Conservation (phyloP, 1,140 invertebrate species). For the Microplitis mediator region DNA sequence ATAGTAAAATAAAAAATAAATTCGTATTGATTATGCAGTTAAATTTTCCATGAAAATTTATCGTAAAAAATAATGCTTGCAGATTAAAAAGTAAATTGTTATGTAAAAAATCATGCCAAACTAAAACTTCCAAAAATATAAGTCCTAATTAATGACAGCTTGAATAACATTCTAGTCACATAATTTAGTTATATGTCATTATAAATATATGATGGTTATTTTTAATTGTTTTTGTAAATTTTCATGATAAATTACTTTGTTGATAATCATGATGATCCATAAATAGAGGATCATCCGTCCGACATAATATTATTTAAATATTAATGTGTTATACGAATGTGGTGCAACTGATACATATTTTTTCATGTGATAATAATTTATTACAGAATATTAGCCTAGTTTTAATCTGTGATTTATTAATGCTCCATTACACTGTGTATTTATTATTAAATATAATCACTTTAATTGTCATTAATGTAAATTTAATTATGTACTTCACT, state of each 20-base stretch:
- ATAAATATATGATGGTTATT: background rate
- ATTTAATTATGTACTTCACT: background rate
- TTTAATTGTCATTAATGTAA: background rate
- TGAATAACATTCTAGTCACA: background rate
- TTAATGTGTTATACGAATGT: background rate
- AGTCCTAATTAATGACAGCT: background rate
- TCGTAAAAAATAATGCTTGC: background rate
- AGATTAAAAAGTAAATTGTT: background rate
- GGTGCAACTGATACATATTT: constrained; percentile 51
- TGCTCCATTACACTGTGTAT: constrained; percentile 33
- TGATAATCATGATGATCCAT: constrained; percentile 35
- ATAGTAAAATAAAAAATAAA: no score
- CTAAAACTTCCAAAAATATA: background rate
- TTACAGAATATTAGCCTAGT: constrained; percentile 51
- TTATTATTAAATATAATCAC: background rate
- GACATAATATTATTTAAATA: constrained; percentile 32
- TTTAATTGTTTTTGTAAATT: background rate
- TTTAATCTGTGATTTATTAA: constrained; percentile 54
- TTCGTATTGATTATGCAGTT: no score
- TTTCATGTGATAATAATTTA: constrained; percentile 57
- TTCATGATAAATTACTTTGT: background rate
- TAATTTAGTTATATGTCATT: background rate
- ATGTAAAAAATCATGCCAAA: constrained; percentile 1
- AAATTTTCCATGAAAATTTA: background rate
- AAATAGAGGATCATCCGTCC: constrained; percentile 41